Evolutionary conservation across 2,113 vertebrate species (phyloP), one percentile per base, ranked within the genome.

Genomic region (Acanthisitta chloris): DNA sequence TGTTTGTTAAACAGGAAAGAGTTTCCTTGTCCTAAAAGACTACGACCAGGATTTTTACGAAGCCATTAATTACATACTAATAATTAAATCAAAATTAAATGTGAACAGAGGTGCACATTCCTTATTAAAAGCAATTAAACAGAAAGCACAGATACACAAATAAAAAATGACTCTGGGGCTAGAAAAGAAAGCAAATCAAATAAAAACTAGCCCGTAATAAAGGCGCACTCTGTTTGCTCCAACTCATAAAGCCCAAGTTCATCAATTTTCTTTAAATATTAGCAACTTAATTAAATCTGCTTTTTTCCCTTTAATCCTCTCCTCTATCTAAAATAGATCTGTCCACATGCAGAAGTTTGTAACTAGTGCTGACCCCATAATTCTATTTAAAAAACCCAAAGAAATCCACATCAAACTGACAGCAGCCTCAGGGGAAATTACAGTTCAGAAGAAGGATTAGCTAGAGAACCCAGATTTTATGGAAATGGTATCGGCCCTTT

Each of bases 221-320:
- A 94, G 93, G 96, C 91, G 14, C 86, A 92, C 93, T 90, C 83
- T 49, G 91, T 93, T 94, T 76, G 93, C 89, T 95, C 95, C 92
- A 95, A 91, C 97, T 97, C 94, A 88, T 97, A 97, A 98, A 97
- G 96, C 94, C 92, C 2, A 26, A 98, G 97, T 98, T 98, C 98
- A 98, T 98, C 97, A 98, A 98, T 98, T 98, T 98, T 97, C 98
- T 98, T 98, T 98, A 98, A 98, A 98, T 98, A 98, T 98, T 98
- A 98, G 98, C 98, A 98, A 98, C 98, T 98, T 98, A 98, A 98
- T 98, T 98, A 98, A 98, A 98, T 97, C 97, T 97, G 96, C 95
- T 96, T 97, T 97, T 97, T 95, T 96, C 81, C 85, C 92, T 97
- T 97, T 98, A 98, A 98, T 98, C 98, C 98, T 92, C 95, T 97